These are phyloP conservation scores for Empidonax alnorum DNA, from an alignment of 2,113 vertebrate genomes.

Conservation along the genomic window DNA sequence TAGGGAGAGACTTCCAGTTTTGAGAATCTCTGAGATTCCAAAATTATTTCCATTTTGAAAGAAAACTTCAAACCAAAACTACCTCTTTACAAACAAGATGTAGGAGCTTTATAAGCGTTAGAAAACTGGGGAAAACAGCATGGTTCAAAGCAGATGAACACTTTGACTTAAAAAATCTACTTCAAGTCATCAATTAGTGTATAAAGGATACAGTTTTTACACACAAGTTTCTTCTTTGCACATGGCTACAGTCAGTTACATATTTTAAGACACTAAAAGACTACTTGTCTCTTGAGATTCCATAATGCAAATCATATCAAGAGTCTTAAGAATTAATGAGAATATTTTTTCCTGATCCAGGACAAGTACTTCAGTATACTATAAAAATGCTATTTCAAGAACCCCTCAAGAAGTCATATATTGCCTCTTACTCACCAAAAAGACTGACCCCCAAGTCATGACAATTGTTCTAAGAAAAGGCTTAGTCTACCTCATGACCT, in stretches of 20 bases:
- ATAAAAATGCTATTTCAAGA: not conserved
- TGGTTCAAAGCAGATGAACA: not conserved
- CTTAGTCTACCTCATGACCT: not conserved
- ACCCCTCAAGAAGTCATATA: not conserved
- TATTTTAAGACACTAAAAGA: not conserved
- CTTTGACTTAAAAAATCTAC: not conserved
- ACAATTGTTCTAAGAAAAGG: not conserved
- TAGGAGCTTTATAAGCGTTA: not conserved
- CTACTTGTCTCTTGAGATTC: not conserved
- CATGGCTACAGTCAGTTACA: not conserved
- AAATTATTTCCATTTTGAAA: not conserved
- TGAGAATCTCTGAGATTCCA: not conserved
- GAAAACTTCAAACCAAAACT: not conserved
- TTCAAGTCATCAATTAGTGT: not conserved
- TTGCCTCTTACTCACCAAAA: not conserved
- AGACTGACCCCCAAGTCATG: not conserved
- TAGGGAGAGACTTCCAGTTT: not conserved
- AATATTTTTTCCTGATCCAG: not conserved
- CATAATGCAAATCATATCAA: not conserved
- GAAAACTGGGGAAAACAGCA: not conserved
- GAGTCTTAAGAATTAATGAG: not conserved
- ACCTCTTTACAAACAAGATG: not conserved
- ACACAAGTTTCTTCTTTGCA: not conserved
- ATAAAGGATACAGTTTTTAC: not conserved
- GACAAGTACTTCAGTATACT: not conserved